These are phyloP conservation scores for Ondatra zibethicus DNA, from an alignment of 2,113 vertebrate species.

Conservation along the genomic window DNA sequence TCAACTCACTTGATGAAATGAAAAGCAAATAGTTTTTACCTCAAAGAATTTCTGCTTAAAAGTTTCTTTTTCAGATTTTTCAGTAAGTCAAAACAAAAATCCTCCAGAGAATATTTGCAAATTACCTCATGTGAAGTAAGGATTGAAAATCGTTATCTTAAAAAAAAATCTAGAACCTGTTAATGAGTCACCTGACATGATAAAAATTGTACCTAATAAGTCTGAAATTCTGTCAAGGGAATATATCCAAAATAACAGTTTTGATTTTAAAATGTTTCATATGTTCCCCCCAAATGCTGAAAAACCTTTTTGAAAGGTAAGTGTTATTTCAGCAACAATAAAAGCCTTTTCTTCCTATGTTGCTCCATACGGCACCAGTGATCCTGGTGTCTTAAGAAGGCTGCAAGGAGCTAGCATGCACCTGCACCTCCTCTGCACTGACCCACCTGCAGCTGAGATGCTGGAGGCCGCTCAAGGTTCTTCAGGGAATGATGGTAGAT, in stretches of 20 bases:
- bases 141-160: conserved; percentile 47
- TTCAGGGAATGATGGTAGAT: background rate
- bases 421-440: background rate
- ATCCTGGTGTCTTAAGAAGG: background rate
- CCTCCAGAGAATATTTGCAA: conserved; percentile 48
- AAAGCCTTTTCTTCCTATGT: background rate
- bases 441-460: background rate
- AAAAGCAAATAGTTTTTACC: background rate
- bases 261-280: conserved; percentile 31
- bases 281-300: background rate
- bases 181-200: background rate
- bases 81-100: conserved; percentile 46
- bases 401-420: background rate
- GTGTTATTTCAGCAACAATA: background rate
- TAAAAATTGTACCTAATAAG: conserved; percentile 5
- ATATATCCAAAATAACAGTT: conserved; percentile 33
- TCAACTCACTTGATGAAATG: conserved; percentile 1
- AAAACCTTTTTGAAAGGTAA: conserved; percentile 7
- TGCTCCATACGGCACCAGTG: background rate
- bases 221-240: background rate
- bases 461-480: background rate
- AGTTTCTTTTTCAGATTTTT: background rate
- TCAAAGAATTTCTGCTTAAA: conserved; percentile 55
- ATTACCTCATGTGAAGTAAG: conserved; percentile 37
- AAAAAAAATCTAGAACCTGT: conserved; percentile 44